Base-by-base conservation (phyloP, 2,888 invertebrate species). In the Plutella xylostella region DNA sequence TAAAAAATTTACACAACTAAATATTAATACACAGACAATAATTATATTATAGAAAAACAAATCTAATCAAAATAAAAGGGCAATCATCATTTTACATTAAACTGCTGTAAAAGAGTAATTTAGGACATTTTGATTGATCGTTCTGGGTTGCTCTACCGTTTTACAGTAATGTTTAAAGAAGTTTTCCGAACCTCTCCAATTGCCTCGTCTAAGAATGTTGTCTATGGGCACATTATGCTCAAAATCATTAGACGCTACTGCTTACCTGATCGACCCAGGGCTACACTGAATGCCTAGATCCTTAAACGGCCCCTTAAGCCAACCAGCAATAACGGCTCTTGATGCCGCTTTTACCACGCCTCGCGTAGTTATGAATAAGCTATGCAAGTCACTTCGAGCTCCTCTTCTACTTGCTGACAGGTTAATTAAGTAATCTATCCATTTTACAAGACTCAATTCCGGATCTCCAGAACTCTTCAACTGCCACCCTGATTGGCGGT, bases 121-220 rank as follows among this genome's bases (percentile, higher is more conserved):
- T n/a, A n/a, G n/a, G n/a, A n/a, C n/a, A n/a, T n/a, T n/a, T n/a
- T n/a, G n/a, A n/a, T n/a, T n/a, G n/a, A n/a, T n/a, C n/a, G n/a
- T n/a, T n/a, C n/a, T n/a, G n/a, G n/a, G n/a, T n/a, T n/a, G n/a
- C n/a, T n/a, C n/a, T n/a, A n/a, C n/a, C n/a, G n/a, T n/a, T n/a
- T 28, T 40, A 25, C 28, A 40, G 14, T 40, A 40, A 25, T 40
- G 40, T 28, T 40, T 40, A 15, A 40, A 40, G 9, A 40, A 40
- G 14, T 40, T 40, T 2, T 28, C 9, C 2, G 28, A 25, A 2
- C 40, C 40, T 1, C 22, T 7, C 40, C 40, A 40, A 9, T 40
- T 40, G 15, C 40, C 40, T 1, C 25, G 6, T 11, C 7, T 4
- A 3, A 40, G 9, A 18, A 38, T 38, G 5, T 1, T 3, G 19